Base-by-base conservation (phyloP, 2,888 invertebrate genomes). In the Spicauda simplicius region DNA sequence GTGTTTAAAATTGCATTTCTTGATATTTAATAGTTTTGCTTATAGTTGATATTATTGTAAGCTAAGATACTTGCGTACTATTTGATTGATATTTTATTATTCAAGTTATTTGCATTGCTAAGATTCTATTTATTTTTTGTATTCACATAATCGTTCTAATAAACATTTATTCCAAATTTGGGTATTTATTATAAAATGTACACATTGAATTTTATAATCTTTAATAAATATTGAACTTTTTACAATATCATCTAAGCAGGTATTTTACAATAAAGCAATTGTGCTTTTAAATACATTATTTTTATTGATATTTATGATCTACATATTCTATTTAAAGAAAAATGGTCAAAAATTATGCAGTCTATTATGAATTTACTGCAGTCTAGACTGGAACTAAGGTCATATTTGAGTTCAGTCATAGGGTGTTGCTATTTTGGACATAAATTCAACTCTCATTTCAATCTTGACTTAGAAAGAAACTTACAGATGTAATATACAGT, bases 41-140 rank as follows among this genome's bases (percentile, higher is more conserved):
- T 64, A 69, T 69, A 70, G 69, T 61, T 69, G 52, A 59, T 50
- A 25, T 65, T 53, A 55, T 69, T 69, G 69, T 74, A 72, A 74
- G 70, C 66, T 68, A 71, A 70, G 41, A 55, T 66, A 68, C 45
- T 45, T 67, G 60, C 25, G 11, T 52, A 57, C 18, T 67, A 55
- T 68, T 68, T 33, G 25, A 68, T 68, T 58, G 48, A 52, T 37
- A 59, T 62, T 68, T 59, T 60, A 68, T 65, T 59, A 52, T 67
- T 57, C 45, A 61, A 69, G 57, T 75, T 41, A 71, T 71, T 74
- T 71, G 72, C 77, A 74, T 74, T 76, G 80, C 80, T 88, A 83
- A 82, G 77, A 82, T 80, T 81, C 77, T 86, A 86, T 87, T 89
- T 87, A 87, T 87, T 85, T 86, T 88, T 87, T 89, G 89, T 90